A percentile compares a stretch with the other conserved stretches of the same genome.
Evolutionary conservation across 2,797 vertebrate species (phyloP).

Genomic region (Siniperca undulata): DNA sequence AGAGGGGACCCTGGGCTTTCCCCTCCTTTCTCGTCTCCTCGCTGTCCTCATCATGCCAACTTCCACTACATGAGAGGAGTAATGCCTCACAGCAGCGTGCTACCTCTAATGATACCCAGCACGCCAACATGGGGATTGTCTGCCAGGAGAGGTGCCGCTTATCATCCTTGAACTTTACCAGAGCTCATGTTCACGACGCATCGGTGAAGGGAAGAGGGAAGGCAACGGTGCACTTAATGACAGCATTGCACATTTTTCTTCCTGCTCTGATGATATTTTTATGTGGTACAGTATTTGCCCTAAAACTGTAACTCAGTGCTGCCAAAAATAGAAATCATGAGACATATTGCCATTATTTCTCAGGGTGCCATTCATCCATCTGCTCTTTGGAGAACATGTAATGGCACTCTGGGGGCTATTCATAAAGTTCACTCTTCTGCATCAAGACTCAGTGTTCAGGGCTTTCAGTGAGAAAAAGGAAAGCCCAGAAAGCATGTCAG

Average conservation of each 20-base stretch:
- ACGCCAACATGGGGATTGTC: slow-evolving; percentile 39
- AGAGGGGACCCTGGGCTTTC: slow-evolving; percentile 55
- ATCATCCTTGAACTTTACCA: slow-evolving; percentile 63
- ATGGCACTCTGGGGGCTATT: slow-evolving; percentile 75
- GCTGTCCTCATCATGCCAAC: slow-evolving; percentile 47
- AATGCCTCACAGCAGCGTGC: slow-evolving; percentile 47
- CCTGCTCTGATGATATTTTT: slow-evolving; percentile 64
- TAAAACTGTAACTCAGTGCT: slow-evolving; percentile 64
- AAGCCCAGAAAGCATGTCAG: slow-evolving; percentile 55
- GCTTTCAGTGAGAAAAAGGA: slow-evolving; percentile 69
- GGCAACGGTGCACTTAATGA: slow-evolving; percentile 30
- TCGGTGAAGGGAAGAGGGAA: neutral
- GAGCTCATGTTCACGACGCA: slow-evolving; percentile 17
- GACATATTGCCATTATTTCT: slow-evolving; percentile 70
- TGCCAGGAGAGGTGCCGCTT: slow-evolving; percentile 51
- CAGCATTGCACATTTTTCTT: slow-evolving; percentile 37
- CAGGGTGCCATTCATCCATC: slow-evolving; percentile 75
- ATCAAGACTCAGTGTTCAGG: slow-evolving; percentile 55
- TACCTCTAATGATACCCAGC: slow-evolving; percentile 51
- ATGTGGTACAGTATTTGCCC: slow-evolving; percentile 67
- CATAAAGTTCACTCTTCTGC: slow-evolving; percentile 77
- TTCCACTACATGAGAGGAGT: slow-evolving; percentile 58
- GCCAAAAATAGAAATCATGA: slow-evolving; percentile 69
- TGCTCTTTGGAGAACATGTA: slow-evolving; percentile 73
- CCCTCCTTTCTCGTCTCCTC: slow-evolving; percentile 23